Evolutionary conservation across 2,888 invertebrate species (phyloP).

Genomic region (Caenorhabditis japonica): DNA sequence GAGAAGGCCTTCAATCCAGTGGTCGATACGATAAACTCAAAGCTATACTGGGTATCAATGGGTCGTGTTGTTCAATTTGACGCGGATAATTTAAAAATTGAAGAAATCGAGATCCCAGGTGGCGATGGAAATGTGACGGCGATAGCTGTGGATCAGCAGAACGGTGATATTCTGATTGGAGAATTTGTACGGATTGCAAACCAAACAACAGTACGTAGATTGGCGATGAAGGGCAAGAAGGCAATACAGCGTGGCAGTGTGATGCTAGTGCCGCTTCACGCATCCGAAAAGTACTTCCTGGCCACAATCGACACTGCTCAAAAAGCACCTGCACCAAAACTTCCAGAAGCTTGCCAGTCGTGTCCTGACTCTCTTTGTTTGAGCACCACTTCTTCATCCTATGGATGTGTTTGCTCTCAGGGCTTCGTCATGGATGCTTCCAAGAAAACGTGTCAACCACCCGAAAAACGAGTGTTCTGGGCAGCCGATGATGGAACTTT

Average conservation of each 20-base stretch:
- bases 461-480: slow-evolving; percentile 25
- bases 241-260: slow-evolving; percentile 16
- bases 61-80: slow-evolving; percentile 22
- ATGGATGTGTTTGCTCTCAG: slow-evolving; percentile 32
- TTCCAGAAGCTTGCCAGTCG: slow-evolving; percentile 10
- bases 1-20: slow-evolving; percentile 30
- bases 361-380: slow-evolving; percentile 27
- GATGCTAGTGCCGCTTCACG: slow-evolving; percentile 21
- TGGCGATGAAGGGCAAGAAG: slow-evolving; percentile 18
- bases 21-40: slow-evolving; percentile 12
- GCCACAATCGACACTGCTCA: slow-evolving; percentile 2
- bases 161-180: slow-evolving; percentile 41
- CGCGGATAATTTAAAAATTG: background rate
- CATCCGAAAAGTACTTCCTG: slow-evolving; percentile 23
- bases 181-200: slow-evolving; percentile 25
- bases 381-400: background rate
- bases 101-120: slow-evolving; percentile 24
- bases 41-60: slow-evolving; percentile 28
- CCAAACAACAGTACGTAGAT: slow-evolving; percentile 28
- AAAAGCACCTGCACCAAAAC: background rate
- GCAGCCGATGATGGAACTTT: slow-evolving; percentile 26
- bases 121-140: slow-evolving; percentile 39
- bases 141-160: slow-evolving; percentile 25
- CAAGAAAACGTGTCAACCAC: slow-evolving; percentile 16
- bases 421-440: slow-evolving; percentile 20